Evolutionary conservation across 2,888 invertebrate species (phyloP), one percentile per base, ranked within the genome.

Genomic region (Cenopis cana): DNA sequence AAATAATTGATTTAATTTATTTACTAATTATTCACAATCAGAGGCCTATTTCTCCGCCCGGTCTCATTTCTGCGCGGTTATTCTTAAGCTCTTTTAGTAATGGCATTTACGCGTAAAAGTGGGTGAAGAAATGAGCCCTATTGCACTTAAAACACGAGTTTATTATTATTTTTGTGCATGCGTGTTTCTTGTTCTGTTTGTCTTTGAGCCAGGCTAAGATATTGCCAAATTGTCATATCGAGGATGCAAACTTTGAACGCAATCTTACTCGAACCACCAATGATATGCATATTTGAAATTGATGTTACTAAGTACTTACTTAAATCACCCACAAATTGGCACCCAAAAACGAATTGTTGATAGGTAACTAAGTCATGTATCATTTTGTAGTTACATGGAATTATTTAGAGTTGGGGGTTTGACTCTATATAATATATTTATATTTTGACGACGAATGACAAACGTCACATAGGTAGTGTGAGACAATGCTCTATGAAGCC

Each of bases 1-100:
- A 46, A 33, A 33, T 49, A n/a, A 46, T 49, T 50, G 33, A 52
- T 62, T 49, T 61, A 5, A 61, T 33, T 17, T n/a, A 56, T 18
- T 36, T 36, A 36, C n/a, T 10, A 9, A 50, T 18, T 18, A 50
- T 18, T 18, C 17, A 18, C 10, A 50, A 11, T 4, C 3, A 18
- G 18, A 1, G n/a, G 12, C n/a, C n/a, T n/a, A n/a, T n/a, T n/a
- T n/a, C n/a, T n/a, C n/a, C n/a, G n/a, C n/a, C n/a, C n/a, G n/a
- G n/a, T n/a, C n/a, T 46, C n/a, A n/a, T 46, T 46, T n/a, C n/a
- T 6, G 6, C n/a, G 0, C 6, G 46, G n/a, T 6, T 46, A n/a
- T 46, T n/a, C 8, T 46, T 46, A 46, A 46, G 46, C 46, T n/a
- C 46, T 46, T n/a, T 46, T 6, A 46, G 46, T 46, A 46, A 46